These are phyloP conservation scores for Hoplodrina blanda DNA, from an alignment of 2,888 invertebrate genomes.

Conservation along the genomic window DNA sequence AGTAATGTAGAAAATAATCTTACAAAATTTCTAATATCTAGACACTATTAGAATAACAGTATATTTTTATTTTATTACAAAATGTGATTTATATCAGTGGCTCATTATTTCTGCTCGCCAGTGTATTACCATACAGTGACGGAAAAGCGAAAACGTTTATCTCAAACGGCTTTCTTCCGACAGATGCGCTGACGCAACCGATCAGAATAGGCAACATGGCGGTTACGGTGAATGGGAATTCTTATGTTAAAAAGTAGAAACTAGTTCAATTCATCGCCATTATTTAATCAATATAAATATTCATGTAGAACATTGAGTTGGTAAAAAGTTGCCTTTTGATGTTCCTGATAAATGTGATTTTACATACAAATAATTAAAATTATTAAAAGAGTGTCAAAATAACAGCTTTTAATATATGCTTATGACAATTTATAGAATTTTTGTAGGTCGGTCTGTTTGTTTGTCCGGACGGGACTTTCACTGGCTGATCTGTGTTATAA, in stretches of 20 bases:
- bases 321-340: not conserved
- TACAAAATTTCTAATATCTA: slow-evolving; percentile 18
- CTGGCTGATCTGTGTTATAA: no score
- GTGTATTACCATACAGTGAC: slow-evolving; percentile 61
- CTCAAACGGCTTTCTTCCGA: slow-evolving; percentile 72
- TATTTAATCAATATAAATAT: slow-evolving; percentile 57
- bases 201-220: slow-evolving; percentile 61
- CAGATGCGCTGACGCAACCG: slow-evolving; percentile 68
- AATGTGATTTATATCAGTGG: not conserved
- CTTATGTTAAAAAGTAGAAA: slow-evolving; percentile 65
- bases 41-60: not conserved
- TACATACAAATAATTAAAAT: no score
- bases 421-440: no score
- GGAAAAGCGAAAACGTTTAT: slow-evolving; percentile 71
- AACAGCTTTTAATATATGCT: no score
- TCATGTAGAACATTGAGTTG: slow-evolving; percentile 44
- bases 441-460: no score
- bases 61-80: slow-evolving; percentile 15
- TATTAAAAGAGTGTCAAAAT: no score
- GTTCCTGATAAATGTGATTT: not conserved
- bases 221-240: slow-evolving; percentile 59
- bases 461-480: no score
- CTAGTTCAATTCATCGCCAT: slow-evolving; percentile 57
- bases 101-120: slow-evolving; percentile 36
- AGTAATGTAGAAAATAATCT: slow-evolving; percentile 11